Conservation (phyloP, 23 tunicate species). For the Oikopleura dioica region DNA sequence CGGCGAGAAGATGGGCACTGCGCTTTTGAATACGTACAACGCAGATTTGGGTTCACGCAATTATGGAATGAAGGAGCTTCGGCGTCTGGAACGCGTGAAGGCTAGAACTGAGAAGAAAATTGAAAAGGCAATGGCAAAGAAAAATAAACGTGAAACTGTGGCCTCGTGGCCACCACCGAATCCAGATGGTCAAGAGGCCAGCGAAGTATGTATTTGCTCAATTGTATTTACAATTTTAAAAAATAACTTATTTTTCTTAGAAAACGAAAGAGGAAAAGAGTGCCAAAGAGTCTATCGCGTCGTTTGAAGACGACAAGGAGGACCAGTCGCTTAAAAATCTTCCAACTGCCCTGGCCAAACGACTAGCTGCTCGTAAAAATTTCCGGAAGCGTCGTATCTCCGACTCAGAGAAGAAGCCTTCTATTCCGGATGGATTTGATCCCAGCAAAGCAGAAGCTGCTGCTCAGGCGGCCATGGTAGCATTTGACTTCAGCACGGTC, state of each 20-base stretch:
- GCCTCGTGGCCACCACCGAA: no score
- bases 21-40: background rate
- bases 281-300: no score
- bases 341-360: background rate
- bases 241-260: no score
- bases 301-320: no score
- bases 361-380: background rate
- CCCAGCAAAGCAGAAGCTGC: background rate
- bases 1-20: conserved; percentile 2
- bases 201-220: no score
- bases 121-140: no score
- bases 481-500: background rate
- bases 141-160: no score
- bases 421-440: background rate
- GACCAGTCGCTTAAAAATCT: no score
- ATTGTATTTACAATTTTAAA: no score
- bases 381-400: no score
- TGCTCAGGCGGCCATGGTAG: background rate
- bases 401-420: background rate
- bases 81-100: background rate
- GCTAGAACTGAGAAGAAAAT: background rate
- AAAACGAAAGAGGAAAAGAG: no score
- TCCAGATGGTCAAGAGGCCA: no score
- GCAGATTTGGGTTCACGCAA: background rate
- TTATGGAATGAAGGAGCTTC: background rate